These are phyloP conservation scores for Gopherus evgoodei DNA, from an alignment of 2,113 vertebrate genomes.

Conservation along the genomic window DNA sequence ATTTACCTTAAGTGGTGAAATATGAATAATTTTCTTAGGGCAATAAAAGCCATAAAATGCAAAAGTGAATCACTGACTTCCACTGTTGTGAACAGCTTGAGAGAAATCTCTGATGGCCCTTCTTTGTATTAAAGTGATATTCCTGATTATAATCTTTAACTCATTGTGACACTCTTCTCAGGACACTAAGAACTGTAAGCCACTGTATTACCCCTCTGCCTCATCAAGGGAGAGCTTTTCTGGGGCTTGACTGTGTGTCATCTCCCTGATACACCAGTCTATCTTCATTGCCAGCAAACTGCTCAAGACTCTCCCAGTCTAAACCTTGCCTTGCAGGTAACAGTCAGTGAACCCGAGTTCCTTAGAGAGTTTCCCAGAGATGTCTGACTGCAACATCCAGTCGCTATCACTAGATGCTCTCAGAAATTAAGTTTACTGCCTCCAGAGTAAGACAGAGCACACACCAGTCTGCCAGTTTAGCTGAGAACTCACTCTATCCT, in stretches of 20 bases:
- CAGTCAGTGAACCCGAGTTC: not conserved
- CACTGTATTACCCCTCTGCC: not conserved
- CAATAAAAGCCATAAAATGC: not conserved
- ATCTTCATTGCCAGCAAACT: not conserved
- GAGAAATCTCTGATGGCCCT: not conserved
- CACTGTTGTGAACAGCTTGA: not conserved
- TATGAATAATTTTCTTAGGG: not conserved
- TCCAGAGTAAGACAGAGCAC: not conserved
- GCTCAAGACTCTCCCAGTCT: not conserved
- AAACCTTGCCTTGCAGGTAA: not conserved
- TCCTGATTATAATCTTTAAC: not conserved
- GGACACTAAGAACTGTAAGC: not conserved
- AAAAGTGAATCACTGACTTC: not conserved
- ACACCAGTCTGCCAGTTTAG: not conserved
- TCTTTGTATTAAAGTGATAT: not conserved
- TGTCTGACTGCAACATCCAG: not conserved
- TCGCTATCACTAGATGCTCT: not conserved
- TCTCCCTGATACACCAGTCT: not conserved
- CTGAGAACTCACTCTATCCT: not conserved
- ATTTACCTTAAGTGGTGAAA: too few species aligned
- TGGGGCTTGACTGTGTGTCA: not conserved
- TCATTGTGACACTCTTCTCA: not conserved
- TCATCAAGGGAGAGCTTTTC: not conserved
- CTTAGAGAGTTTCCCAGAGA: not conserved
- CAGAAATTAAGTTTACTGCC: not conserved